These are phyloP conservation scores for Coccyzus lansbergi DNA, from an alignment of 2,797 vertebrate genomes.

Conservation along the genomic window DNA sequence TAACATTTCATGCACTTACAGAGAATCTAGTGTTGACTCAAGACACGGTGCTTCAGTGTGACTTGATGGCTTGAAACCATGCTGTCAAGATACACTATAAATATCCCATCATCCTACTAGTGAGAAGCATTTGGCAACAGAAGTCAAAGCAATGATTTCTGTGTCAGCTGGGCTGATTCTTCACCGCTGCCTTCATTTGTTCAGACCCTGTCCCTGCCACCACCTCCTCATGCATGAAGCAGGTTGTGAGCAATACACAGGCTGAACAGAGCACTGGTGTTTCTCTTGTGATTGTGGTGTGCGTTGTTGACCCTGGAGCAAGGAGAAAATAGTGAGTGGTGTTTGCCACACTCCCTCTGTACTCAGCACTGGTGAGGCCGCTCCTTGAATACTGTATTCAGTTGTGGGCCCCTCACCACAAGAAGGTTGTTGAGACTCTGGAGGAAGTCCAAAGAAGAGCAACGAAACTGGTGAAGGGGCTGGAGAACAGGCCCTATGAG, in stretches of 20 bases:
- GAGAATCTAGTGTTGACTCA: slow-evolving; percentile 18
- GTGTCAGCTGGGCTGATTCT: slow-evolving; percentile 20
- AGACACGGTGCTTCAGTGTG: neutral
- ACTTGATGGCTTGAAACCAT: slow-evolving; percentile 29
- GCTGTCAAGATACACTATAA: slow-evolving; percentile 51
- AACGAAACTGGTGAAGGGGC: no score
- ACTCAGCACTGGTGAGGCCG: no score
- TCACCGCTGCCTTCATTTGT: neutral
- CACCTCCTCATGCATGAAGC: neutral
- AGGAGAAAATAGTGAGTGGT: neutral
- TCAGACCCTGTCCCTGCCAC: neutral
- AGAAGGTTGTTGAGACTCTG: no score
- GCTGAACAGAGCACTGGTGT: neutral
- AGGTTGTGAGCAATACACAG: neutral
- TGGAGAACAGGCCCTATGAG: no score
- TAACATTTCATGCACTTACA: neutral
- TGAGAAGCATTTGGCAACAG: slow-evolving; percentile 1
- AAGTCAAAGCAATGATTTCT: neutral
- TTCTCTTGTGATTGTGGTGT: neutral
- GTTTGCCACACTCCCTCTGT: no score
- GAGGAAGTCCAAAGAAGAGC: no score
- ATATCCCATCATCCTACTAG: slow-evolving; percentile 21
- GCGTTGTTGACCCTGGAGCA: fast-evolving
- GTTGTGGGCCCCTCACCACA: no score
- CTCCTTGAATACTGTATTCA: no score